Base-by-base conservation (phyloP, 2,888 invertebrate genomes). In the Spilosoma lubricipeda region DNA sequence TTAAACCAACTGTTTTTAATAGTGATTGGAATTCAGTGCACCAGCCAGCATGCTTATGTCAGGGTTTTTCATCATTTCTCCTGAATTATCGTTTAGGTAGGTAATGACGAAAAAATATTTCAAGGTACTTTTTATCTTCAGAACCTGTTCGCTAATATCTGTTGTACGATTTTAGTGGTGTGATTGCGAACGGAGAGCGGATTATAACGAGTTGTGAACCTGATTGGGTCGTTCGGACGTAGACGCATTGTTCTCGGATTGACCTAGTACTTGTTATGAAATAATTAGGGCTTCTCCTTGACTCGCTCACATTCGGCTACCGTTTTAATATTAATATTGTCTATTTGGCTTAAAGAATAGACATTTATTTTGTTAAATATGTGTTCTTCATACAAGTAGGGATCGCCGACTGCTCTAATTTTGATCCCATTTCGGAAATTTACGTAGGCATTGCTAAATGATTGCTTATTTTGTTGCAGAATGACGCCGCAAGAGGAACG, bases 401-500 rank as follows among this genome's bases (percentile, higher is more conserved):
- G 76, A 76, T 78, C 85, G 82, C 80, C 78, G 82, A 73, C 78
- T 75, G 84, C 77, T 82, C 82, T 87, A 83, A 87, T 87, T 87
- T 85, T 68, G 80, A 83, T 79, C 76, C 76, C 77, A 77, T 82
- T 81, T 79, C 80, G 74, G 81, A 84, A 85, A 86, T 85, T 85
- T 82, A 80, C 83, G 81, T 82, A 27, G 59, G 59, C 13, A 78
- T 84, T 78, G 82, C 82, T 89, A 89, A 90, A 76, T 86, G 82
- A 82, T 75, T 80, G 82, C 84, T 76, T 90, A 82, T 88, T 66
- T 95, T 94, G 94, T 95, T 95, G 85, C 94, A 95, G 95, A 93
- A 95, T 95, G 95, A 95, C 95, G 90, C 95, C 95, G 86, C 95
- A 95, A 92, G 95, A 95, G 89, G 95, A 95, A 91, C 93, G 95